phyloP scores from a whole-genome alignment of 1,140 invertebrate species.

The Monomorium pharaonis region DNA sequence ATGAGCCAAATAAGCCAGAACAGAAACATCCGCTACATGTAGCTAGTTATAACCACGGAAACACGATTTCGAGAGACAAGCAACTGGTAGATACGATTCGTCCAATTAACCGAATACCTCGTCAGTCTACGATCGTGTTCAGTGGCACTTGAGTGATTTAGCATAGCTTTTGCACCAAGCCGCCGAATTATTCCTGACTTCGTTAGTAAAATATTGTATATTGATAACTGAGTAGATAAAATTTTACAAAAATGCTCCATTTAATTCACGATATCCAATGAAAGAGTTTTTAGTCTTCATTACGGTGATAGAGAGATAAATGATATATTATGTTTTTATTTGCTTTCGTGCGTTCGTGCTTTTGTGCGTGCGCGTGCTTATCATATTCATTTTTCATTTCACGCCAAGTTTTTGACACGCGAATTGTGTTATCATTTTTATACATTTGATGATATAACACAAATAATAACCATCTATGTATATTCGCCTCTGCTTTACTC shows the following conservation, averaged over 20 bases:
- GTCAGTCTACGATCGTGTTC: constrained; percentile 37
- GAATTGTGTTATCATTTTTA: background rate
- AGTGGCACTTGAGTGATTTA: constrained; percentile 52
- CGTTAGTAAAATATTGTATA: background rate
- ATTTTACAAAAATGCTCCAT: background rate
- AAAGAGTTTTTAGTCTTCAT: background rate
- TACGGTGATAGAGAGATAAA: background rate
- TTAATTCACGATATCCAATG: background rate
- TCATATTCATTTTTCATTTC: background rate
- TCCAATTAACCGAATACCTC: constrained; percentile 50
- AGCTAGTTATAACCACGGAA: constrained; percentile 43
- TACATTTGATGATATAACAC: background rate
- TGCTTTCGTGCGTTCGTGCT: background rate
- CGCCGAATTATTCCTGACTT: constrained; percentile 2
- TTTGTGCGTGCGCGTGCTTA: background rate
- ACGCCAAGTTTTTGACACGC: background rate
- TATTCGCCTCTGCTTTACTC: background rate
- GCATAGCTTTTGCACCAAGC: background rate
- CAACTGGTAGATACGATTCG: constrained; percentile 51
- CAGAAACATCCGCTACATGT: constrained; percentile 31
- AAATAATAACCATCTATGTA: background rate
- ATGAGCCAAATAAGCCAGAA: constrained; percentile 52
- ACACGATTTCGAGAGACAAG: constrained; percentile 47
- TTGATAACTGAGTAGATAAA: background rate
- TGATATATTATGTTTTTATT: background rate